A percentile compares a stretch with the other conserved stretches of the same genome.
These are phyloP conservation scores for Drosophila aff. DNA, from an alignment of 1,140 invertebrate species.

Conservation along the genomic window DNA sequence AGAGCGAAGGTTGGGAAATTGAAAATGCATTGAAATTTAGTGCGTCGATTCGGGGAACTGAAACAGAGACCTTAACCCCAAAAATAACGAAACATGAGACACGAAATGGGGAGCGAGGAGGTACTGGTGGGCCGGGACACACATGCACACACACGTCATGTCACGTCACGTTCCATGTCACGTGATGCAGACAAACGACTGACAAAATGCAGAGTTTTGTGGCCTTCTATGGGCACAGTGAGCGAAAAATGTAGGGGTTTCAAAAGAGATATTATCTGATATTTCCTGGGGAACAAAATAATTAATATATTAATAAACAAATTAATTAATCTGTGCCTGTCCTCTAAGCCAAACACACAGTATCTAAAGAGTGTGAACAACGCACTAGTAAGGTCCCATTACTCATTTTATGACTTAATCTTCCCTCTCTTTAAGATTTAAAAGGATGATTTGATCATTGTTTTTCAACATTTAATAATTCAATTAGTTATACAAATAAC, in stretches of 20 bases:
- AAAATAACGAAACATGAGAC: constrained; percentile 61
- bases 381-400: too few relatives aligned
- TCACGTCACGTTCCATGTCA: constrained; percentile 51
- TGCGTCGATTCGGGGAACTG: constrained; percentile 51
- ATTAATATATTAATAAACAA: neutral
- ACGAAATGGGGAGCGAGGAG: neutral
- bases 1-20: constrained; percentile 52
- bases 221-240: constrained; percentile 23
- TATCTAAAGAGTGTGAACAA: too few relatives aligned
- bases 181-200: constrained; percentile 70
- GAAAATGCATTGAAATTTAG: constrained; percentile 30
- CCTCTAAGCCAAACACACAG: too few relatives aligned
- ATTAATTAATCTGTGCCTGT: too few relatives aligned
- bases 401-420: too few relatives aligned
- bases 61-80: constrained; percentile 27
- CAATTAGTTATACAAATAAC: too few relatives aligned
- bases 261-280: neutral
- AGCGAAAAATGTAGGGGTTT: too few relatives aligned
- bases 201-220: constrained; percentile 46
- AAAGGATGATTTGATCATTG: too few relatives aligned
- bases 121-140: neutral
- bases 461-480: too few relatives aligned
- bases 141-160: constrained; percentile 36
- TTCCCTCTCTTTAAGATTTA: too few relatives aligned
- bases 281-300: neutral